These are phyloP conservation scores for Dryobotodes eremita DNA, from an alignment of 2,888 invertebrate genomes.

Conservation along the genomic window DNA sequence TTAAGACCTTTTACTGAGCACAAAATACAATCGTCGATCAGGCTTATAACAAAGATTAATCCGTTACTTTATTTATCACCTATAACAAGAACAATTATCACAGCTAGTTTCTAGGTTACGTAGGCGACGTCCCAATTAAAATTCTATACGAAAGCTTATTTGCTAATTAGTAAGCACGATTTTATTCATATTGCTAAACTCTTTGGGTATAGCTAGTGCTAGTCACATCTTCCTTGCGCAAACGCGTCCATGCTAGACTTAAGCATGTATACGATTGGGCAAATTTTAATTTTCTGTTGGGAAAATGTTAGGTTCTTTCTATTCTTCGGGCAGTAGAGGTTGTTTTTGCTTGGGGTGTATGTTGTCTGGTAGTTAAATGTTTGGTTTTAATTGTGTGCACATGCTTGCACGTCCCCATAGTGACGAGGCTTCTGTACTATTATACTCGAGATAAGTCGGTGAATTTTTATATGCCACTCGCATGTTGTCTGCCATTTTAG, in stretches of 20 bases:
- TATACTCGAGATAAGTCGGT: slow-evolving; percentile 77
- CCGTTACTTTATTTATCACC: slow-evolving; percentile 56
- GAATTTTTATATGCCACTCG: slow-evolving; percentile 77
- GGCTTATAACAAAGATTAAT: slow-evolving; percentile 50
- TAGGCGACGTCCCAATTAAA: slow-evolving; percentile 62
- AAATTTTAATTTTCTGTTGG: slow-evolving; percentile 27
- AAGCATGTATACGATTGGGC: slow-evolving; percentile 47
- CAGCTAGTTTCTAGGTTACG: slow-evolving; percentile 60
- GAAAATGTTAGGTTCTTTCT: slow-evolving; percentile 21
- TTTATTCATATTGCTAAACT: slow-evolving; percentile 74
- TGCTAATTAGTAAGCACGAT: slow-evolving; percentile 67
- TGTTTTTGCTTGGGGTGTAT: slow-evolving; percentile 46
- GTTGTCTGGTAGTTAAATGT: slow-evolving; percentile 36
- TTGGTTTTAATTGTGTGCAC: slow-evolving; percentile 69
- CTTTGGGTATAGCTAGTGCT: slow-evolving; percentile 70
- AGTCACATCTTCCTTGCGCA: slow-evolving; percentile 79
- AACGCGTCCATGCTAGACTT: slow-evolving; percentile 74
- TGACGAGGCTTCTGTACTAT: slow-evolving; percentile 77
- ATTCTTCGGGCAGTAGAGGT: slow-evolving; percentile 37
- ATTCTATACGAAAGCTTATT: slow-evolving; percentile 64
- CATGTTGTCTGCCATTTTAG: slow-evolving; percentile 68
- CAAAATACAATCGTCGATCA: slow-evolving; percentile 37
- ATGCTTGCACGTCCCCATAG: slow-evolving; percentile 77
- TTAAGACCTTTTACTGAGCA: slow-evolving; percentile 29
- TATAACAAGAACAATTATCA: slow-evolving; percentile 58